Evolutionary conservation across 2,113 vertebrate species (phyloP), one percentile per base, ranked within the genome.

Genomic region (Pituophis catenifer): DNA sequence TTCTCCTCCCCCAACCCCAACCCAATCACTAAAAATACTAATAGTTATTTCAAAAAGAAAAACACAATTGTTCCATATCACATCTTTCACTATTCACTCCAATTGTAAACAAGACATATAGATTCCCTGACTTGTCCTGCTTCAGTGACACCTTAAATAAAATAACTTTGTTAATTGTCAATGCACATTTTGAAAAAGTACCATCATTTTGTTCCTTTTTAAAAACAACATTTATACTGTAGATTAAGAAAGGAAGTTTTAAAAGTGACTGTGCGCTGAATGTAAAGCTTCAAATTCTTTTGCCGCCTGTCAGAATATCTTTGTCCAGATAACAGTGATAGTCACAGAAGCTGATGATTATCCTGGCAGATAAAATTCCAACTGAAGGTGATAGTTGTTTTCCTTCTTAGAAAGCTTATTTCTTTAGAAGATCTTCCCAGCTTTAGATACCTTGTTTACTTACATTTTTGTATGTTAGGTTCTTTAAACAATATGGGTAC

Each of bases 91-190:
- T 94, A 94, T 93, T 96, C 95, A 96, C 91, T 93, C 93, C 87
- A 96, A 97, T 96, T 97, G 98, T 97, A 98, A 98, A 98, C 98
- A 97, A 95, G 96, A 97, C 92, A 95, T 94, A 96, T 91, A 95
- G 59, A 70, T 94, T 97, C 97, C 97, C 97, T 97, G 97, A 97
- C 94, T 96, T 95, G 94, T 96, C 96, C 95, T 95, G 91, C 92
- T 93, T 96, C 95, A 95, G 94, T 96, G 92, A 92, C 95, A 93
- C 96, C 93, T 90, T 91, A 94, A 91, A 90, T 17, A 94, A 89
- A 17, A 17, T 86, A 95, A 94, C 93, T 95, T 96, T 94, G 94
- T 54, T 95, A 91, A 93, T 90, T 95, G 91, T 91, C 57, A 95
- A 93, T 86, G 92, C 94, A 88, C 75, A 95, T 91, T 17, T 94